Evolutionary conservation across 2,888 invertebrate species (phyloP), one percentile per base, ranked within the genome.

Genomic region (Villa cingulata): DNA sequence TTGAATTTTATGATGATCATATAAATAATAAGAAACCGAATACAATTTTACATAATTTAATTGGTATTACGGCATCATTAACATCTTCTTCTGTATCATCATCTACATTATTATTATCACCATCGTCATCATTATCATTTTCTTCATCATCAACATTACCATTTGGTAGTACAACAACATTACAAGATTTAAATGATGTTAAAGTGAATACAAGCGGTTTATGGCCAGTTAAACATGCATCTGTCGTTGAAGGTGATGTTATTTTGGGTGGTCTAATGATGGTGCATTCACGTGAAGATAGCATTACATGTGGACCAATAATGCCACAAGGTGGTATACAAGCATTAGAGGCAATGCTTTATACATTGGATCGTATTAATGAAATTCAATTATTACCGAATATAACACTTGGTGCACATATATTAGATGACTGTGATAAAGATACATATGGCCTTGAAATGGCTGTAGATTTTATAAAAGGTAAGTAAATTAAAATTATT

Each of bases 381-480:
- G 71, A 77, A 50, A 64, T 73, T 48, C 72, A 74, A 48, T 71
- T 84, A 53, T 72, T 88, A 53, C 86, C 86, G 1, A 86, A 85
- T 45, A 80, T 91, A 45, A 79, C 74, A 6, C 70, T 94, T 14
- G 92, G 92, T 37, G 89, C 89, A 12, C 86, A 91, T 62, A 81
- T 94, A 45, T 73, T 94, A 53, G 94, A 94, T 63, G 94, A 94
- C 68, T 94, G 94, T 68, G 94, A 94, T 72, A 87, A 90, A 70
- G 94, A 94, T 65, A 94, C 92, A 0, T 92, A 92, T 61, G 94
- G 94, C 1, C 72, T 94, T 55, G 92, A 94, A 66, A 92, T 94
- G 83, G 90, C 92, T 16, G 87, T 94, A 16, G 92, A 94, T 70
- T 94, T 94, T 66, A 94, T 94, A 53, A 89, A 92, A 83, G 92